Evolutionary conservation across 2,113 vertebrate genomes (phyloP).

Genomic region (Forbesichthys papilliferus): DNA sequence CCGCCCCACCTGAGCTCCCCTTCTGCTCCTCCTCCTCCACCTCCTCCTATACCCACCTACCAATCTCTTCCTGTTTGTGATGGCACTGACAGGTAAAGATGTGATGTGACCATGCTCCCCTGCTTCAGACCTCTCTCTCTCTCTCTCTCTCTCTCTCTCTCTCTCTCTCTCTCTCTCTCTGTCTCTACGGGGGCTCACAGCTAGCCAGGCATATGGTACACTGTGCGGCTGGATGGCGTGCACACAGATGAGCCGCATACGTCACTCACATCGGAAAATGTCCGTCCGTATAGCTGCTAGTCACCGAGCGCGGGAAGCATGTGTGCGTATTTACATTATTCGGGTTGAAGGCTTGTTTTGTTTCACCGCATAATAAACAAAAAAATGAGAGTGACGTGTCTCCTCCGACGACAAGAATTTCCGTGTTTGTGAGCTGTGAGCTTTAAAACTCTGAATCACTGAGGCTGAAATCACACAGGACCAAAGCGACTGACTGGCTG

Average conservation of each 20-base stretch:
- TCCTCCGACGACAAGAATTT: neutral
- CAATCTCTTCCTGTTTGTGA: constrained; percentile 41
- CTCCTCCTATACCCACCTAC: neutral
- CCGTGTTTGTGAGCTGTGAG: constrained; percentile 29
- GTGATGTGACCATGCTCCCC: constrained; percentile 54
- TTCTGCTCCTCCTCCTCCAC: constrained; percentile 37
- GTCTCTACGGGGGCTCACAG: neutral
- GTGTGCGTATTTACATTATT: too few relatives aligned
- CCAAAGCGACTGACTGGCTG: constrained; percentile 56
- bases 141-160: too few relatives aligned
- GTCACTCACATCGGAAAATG: too few relatives aligned
- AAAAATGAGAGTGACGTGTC: neutral
- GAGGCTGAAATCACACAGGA: constrained; percentile 70
- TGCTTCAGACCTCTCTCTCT: constrained; percentile 35
- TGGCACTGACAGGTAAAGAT: constrained; percentile 65
- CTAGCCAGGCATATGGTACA: too few relatives aligned
- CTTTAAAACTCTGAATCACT: constrained; percentile 60
- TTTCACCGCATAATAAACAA: neutral
- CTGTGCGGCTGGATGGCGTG: too few relatives aligned
- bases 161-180: neutral
- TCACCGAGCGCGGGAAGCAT: too few relatives aligned
- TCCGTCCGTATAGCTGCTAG: too few relatives aligned
- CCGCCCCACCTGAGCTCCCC: constrained; percentile 64
- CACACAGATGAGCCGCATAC: too few relatives aligned
- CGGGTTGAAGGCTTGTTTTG: too few relatives aligned